Conservation (phyloP, 2,888 invertebrate genomes). For the Torymus aiolomorphi region DNA sequence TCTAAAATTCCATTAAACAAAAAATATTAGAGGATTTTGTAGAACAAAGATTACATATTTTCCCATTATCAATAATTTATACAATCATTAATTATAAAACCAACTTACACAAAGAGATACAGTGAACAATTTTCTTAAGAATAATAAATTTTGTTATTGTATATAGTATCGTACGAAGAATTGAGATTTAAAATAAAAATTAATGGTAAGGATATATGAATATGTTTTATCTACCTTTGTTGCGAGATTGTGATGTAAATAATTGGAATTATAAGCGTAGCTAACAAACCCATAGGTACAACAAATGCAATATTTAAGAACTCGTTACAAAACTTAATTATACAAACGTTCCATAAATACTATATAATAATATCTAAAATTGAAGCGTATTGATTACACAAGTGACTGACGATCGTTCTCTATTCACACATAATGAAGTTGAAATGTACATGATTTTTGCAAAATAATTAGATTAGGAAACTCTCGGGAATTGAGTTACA, state of each 20-base stretch:
- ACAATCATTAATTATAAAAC: conserved; percentile 22
- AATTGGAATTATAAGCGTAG: neutral
- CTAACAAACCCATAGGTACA: neutral
- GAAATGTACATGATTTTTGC: conserved; percentile 13
- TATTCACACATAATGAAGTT: conserved; percentile 5
- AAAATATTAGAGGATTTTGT: too few species aligned
- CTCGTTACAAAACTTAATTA: conserved; percentile 17
- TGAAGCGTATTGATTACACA: conserved; percentile 14
- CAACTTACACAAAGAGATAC: too few species aligned
- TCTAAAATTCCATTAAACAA: too few species aligned
- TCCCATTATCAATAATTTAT: conserved; percentile 22
- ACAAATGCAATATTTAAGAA: neutral
- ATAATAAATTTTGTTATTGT: too few species aligned
- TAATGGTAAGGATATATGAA: neutral
- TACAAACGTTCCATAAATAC: neutral
- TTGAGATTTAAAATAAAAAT: neutral
- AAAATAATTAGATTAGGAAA: conserved; percentile 32
- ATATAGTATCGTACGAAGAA: neutral
- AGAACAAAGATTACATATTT: too few species aligned
- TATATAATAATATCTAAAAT: conserved; percentile 3
- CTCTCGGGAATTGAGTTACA: neutral
- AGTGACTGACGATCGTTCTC: neutral
- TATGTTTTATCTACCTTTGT: conserved; percentile 5
- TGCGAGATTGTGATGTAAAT: neutral
- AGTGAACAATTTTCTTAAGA: too few species aligned